Evolutionary conservation across 2,113 vertebrate species (phyloP), one percentile per base, ranked within the genome.

Genomic region (Poeciliopsis retropinna): DNA sequence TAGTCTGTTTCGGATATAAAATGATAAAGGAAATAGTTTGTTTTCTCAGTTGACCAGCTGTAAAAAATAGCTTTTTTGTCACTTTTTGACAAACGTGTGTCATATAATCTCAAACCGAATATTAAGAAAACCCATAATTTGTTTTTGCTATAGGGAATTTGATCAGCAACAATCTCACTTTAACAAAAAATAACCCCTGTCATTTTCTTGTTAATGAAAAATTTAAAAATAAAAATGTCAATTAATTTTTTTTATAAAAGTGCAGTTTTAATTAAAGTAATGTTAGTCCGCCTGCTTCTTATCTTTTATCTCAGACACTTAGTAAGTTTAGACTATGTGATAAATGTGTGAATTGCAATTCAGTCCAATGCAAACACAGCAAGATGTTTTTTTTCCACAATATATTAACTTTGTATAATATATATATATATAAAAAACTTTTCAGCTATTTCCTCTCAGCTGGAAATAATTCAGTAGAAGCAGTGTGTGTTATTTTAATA

Each of bases 291-390:
- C 79, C 75, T 85, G 82, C 64, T 82, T 88, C 89, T 90, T 92
- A 90, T 81, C 85, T 92, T 90, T 92, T 69, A 92, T 92, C 87
- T 86, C 31, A 41, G 41, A 51, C 61, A 65, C 73, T 64, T n/a
- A 60, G 34, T 63, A 37, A 78, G 80, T 62, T 29, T 39, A 13
- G 57, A 74, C 83, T 66, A 70, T 62, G 34, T 39, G 47, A 32
- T 74, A 75, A 78, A 82, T 61, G 66, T 25, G 34, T 32, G 62
- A 14, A 54, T 65, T 39, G 9, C 51, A 47, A 77, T 75, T 73
- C 25, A 70, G 32, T 51, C 51, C 63, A 75, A 79, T 34, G 39
- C 1, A 22, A 77, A 67, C 44, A 78, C 41, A 64, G 60, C 28
- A 57, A 25, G 72, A 41, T 10, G 47, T 51, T 66, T 68, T 74